phyloP scores from a whole-genome alignment of 2,113 vertebrate genomes.

The Rhinoderma darwinii region DNA sequence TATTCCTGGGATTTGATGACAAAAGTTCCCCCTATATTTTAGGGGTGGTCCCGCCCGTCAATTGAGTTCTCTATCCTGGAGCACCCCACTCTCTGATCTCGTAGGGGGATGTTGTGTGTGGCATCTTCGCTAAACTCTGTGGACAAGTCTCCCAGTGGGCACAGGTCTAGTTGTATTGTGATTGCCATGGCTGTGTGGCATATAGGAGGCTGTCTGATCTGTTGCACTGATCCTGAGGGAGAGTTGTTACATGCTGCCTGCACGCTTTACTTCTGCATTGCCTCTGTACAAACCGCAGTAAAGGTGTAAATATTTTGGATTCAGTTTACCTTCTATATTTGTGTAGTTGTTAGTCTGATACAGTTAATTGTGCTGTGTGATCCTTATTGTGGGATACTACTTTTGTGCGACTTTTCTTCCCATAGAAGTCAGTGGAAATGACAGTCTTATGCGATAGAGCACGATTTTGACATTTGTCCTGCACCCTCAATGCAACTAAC shows the following conservation, averaged over 20 bases:
- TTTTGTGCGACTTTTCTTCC: too few species aligned
- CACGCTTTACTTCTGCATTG: neutral
- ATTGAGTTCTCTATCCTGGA: neutral
- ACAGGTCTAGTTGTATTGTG: neutral
- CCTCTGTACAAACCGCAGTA: neutral
- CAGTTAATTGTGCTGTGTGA: too few species aligned
- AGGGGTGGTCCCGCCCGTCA: conserved; percentile 22
- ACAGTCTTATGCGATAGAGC: too few species aligned
- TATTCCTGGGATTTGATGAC: neutral
- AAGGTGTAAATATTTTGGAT: neutral
- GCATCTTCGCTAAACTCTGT: neutral
- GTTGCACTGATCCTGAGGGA: conserved; percentile 3
- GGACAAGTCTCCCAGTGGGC: neutral
- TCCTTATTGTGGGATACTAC: too few species aligned
- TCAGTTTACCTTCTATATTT: neutral
- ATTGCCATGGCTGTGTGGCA: neutral
- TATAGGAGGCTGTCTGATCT: neutral
- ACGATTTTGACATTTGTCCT: too few species aligned
- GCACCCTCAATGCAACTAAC: too few species aligned
- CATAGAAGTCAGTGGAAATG: too few species aligned
- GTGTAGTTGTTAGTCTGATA: neutral
- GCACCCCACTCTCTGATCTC: conserved; percentile 31
- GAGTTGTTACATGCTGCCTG: neutral
- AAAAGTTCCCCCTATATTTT: neutral
- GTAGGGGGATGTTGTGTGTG: conserved; percentile 4